Conservation (phyloP, 2,113 vertebrate genomes). For the Zosterops pallidus region DNA sequence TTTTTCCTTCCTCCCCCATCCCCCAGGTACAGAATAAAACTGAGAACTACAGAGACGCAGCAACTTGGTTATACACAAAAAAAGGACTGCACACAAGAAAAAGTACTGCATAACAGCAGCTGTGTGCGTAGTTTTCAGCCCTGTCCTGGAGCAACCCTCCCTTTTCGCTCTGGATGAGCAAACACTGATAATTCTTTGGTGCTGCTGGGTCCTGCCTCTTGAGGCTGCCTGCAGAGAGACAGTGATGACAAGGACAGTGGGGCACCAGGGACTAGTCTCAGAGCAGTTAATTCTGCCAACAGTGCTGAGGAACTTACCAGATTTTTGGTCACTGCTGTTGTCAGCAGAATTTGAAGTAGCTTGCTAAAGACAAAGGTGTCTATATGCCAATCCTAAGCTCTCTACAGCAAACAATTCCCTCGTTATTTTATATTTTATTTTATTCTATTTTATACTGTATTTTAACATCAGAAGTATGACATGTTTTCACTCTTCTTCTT, state of each 20-base stretch:
- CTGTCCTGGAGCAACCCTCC: neutral
- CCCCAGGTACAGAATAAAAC: neutral
- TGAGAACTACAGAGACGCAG: neutral
- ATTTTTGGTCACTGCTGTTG: neutral
- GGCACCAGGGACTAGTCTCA: neutral
- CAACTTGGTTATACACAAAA: neutral
- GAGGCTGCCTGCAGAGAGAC: neutral
- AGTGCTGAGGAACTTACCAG: neutral
- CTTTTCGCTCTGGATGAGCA: neutral
- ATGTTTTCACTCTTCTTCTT: neutral
- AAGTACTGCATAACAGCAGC: neutral
- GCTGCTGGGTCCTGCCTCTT: neutral
- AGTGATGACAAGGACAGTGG: constrained; percentile 12
- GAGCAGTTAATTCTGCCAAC: neutral
- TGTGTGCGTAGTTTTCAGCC: neutral
- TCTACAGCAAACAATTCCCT: neutral
- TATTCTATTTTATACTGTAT: neutral
- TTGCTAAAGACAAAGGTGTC: neutral
- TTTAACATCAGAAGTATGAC: neutral
- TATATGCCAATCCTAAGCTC: neutral
- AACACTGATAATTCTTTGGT: neutral
- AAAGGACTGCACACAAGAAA: neutral
- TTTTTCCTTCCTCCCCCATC: no score
- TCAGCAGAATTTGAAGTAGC: constrained; percentile 33
- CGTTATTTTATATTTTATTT: neutral